Conservation (phyloP, 1,140 invertebrate genomes). For the Cydia fagiglandana region DNA sequence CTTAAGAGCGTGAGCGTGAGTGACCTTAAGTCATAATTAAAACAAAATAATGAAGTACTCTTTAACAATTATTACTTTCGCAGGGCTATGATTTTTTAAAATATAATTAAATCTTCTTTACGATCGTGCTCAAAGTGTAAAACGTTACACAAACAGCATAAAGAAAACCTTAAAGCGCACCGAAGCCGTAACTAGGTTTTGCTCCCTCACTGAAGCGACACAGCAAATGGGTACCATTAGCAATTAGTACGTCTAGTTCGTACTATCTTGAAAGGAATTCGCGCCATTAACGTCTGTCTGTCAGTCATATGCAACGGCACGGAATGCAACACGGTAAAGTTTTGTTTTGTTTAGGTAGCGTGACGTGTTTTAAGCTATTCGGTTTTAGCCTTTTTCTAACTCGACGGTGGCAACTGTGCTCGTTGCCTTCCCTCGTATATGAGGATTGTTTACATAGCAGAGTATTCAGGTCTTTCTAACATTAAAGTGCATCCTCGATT, state of each 20-base stretch:
- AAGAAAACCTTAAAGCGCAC: neutral
- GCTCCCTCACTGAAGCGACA: neutral
- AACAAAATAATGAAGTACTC: too few species aligned
- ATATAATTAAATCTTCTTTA: neutral
- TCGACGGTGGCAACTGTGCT: too few species aligned
- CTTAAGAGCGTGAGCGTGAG: too few species aligned
- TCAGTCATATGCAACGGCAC: slow-evolving; percentile 16
- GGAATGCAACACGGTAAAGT: neutral
- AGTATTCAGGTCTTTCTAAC: too few species aligned
- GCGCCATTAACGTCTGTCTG: slow-evolving; percentile 11
- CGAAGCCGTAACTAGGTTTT: neutral
- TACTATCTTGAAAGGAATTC: slow-evolving; percentile 10
- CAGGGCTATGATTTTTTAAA: neutral
- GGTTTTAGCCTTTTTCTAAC: too few species aligned
- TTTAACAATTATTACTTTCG: neutral
- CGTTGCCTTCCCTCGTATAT: too few species aligned
- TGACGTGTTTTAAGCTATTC: too few species aligned
- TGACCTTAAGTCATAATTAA: too few species aligned
- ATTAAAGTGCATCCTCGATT: too few species aligned
- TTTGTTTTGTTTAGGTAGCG: neutral
- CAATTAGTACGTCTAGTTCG: slow-evolving; percentile 16
- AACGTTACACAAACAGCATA: neutral
- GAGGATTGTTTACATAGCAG: too few species aligned
- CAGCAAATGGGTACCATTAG: neutral
- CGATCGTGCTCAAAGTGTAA: neutral